These are phyloP conservation scores for Trachemys scripta DNA, from an alignment of 2,113 vertebrate species.

Conservation along the genomic window DNA sequence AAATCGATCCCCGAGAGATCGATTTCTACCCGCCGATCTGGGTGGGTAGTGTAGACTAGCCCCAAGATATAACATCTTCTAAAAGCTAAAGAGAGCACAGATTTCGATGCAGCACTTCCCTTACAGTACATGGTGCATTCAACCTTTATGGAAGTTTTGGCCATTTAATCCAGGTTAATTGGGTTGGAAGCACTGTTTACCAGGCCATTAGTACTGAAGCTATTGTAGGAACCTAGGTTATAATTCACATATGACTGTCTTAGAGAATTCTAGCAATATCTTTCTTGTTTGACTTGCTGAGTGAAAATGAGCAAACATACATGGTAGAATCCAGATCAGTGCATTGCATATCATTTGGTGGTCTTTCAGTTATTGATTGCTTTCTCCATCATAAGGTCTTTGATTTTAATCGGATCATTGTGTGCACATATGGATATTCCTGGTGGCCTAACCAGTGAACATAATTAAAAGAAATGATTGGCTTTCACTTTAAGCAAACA, in stretches of 20 bases:
- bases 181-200: not conserved
- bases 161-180: not conserved
- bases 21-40: no score
- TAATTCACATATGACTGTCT: not conserved
- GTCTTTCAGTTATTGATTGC: constrained; percentile 82
- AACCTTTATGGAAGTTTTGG: not conserved
- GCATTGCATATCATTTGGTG: constrained; percentile 74
- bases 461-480: constrained; percentile 90
- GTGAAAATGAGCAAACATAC: constrained; percentile 57
- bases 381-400: constrained; percentile 81
- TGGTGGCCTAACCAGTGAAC: constrained; percentile 86
- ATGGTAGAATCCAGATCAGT: constrained; percentile 55
- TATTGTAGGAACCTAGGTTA: not conserved
- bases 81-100: not conserved
- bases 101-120: accelerated
- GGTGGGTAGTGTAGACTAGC: no score
- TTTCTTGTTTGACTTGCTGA: constrained; percentile 32
- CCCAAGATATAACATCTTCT: not conserved
- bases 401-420: constrained; percentile 86
- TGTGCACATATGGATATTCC: constrained; percentile 86
- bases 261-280: not conserved
- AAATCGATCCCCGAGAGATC: no score
- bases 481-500: constrained; percentile 88
- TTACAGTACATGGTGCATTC: not conserved
- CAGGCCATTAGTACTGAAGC: not conserved